Percentiles rank a stretch among this genome's conserved stretches.
These are phyloP conservation scores for Micrastur ruficollis DNA, from an alignment of 2,797 vertebrate genomes.

Conservation along the genomic window DNA sequence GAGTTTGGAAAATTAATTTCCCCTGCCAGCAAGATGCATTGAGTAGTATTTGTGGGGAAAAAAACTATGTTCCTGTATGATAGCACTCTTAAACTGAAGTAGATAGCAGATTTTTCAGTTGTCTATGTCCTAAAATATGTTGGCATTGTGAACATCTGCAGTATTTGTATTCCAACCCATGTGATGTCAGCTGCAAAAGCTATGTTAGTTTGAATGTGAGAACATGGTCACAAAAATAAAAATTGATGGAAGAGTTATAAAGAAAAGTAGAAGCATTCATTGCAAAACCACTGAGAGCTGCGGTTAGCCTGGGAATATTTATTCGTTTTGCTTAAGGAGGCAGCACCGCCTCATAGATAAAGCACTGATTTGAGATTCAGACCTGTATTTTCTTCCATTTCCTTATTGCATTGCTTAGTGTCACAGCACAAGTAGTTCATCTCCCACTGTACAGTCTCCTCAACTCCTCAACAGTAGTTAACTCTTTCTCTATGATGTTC, in stretches of 20 bases:
- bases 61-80: background rate
- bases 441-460: background rate
- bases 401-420: background rate
- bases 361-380: background rate
- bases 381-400: background rate
- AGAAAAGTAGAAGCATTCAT: background rate
- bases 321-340: background rate
- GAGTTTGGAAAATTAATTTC: constrained; percentile 56
- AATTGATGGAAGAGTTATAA: background rate
- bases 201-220: background rate
- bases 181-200: background rate
- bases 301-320: background rate
- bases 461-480: background rate
- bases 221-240: constrained; percentile 7
- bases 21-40: constrained; percentile 11
- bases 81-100: background rate
- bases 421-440: background rate
- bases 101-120: background rate
- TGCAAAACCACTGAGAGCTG: background rate
- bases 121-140: background rate
- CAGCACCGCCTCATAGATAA: background rate
- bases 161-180: background rate
- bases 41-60: background rate
- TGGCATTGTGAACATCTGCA: background rate
- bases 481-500: background rate